phyloP scores from a whole-genome alignment of 2,797 vertebrate species.

The Molothrus ater region DNA sequence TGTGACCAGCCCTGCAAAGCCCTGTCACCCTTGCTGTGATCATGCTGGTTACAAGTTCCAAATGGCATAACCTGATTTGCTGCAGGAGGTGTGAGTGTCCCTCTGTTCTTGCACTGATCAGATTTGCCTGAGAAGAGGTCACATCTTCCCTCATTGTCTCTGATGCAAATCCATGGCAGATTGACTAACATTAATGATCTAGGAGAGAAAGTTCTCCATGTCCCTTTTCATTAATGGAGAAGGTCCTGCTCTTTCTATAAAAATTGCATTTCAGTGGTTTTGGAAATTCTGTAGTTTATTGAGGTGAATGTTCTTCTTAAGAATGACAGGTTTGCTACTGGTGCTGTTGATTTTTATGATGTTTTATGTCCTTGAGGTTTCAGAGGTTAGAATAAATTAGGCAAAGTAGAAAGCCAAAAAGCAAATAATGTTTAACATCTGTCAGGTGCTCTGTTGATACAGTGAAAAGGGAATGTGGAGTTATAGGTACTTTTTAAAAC shows the following conservation, averaged over 20 bases:
- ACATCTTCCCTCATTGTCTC: not conserved
- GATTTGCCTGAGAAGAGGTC: not conserved
- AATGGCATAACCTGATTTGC: not conserved
- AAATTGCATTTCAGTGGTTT: not conserved
- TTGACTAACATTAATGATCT: slow-evolving; percentile 1
- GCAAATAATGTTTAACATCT: slow-evolving; percentile 33
- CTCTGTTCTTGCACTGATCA: not conserved
- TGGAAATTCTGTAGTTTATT: slow-evolving; percentile 44
- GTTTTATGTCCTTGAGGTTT: slow-evolving; percentile 37
- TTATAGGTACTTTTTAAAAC: not conserved
- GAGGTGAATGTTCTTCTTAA: slow-evolving; percentile 18
- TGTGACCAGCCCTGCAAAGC: not conserved
- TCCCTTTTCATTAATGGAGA: slow-evolving; percentile 13
- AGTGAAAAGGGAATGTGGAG: not conserved
- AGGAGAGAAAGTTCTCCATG: slow-evolving; percentile 1
- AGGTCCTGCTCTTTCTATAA: not conserved
- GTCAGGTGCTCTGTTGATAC: slow-evolving; percentile 5
- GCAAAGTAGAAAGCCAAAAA: slow-evolving; percentile 20
- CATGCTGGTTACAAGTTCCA: not conserved
- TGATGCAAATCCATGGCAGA: not conserved
- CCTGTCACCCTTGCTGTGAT: not conserved
- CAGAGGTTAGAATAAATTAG: not conserved
- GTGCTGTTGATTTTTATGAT: slow-evolving; percentile 45
- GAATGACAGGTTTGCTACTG: slow-evolving; percentile 36
- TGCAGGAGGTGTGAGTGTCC: not conserved